phyloP scores from a whole-genome alignment of 2,888 invertebrate genomes.

The Steinernema carpocapsae region DNA sequence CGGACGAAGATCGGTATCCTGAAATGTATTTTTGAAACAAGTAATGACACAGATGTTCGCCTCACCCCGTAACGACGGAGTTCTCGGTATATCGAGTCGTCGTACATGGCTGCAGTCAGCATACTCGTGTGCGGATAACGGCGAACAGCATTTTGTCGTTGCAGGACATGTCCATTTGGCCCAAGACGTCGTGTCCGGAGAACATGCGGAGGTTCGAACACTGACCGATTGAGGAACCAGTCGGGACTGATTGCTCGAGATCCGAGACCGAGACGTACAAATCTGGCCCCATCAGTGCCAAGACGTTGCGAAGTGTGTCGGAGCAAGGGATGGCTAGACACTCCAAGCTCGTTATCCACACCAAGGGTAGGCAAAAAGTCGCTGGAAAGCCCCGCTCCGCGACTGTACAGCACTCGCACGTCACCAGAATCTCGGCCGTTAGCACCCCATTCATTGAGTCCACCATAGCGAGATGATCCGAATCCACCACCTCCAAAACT shows the following conservation, averaged over 20 bases:
- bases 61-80: no score
- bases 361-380: constrained; percentile 6
- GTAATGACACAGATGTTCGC: no score
- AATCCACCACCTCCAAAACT: neutral
- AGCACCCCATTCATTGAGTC: no score
- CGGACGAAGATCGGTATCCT: neutral
- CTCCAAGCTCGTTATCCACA: no score
- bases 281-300: neutral
- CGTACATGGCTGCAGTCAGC: neutral
- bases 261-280: neutral
- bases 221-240: neutral
- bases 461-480: no score
- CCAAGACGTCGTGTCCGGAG: neutral
- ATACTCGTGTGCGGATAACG: constrained; percentile 4
- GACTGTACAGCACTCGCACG: constrained; percentile 5
- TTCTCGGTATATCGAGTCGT: no score
- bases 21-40: neutral
- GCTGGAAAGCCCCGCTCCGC: neutral
- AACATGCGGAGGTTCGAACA: constrained; percentile 1
- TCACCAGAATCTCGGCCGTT: neutral
- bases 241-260: constrained; percentile 2
- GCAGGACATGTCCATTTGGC: neutral
- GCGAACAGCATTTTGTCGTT: constrained; percentile 23
- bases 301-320: neutral
- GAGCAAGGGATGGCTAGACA: no score